phyloP scores from a whole-genome alignment of 2,797 vertebrate genomes.

The Hybognathus amarus region DNA sequence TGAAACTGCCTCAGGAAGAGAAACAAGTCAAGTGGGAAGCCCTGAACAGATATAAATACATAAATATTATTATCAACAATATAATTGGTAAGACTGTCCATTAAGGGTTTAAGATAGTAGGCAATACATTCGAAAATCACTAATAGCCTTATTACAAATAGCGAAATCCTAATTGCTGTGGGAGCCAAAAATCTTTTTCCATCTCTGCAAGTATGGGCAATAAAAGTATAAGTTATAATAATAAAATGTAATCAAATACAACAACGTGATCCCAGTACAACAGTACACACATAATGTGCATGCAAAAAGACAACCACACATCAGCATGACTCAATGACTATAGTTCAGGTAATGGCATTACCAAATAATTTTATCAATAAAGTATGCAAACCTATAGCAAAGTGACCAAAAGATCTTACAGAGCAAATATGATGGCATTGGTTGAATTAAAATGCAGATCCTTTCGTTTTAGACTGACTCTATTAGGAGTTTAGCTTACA shows the following conservation, averaged over 20 bases:
- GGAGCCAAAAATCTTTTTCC: neutral
- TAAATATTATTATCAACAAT: conserved; percentile 27
- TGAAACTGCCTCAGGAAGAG: neutral
- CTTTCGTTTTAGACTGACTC: neutral
- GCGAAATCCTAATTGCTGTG: neutral
- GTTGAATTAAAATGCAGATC: neutral
- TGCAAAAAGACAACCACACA: conserved; percentile 18
- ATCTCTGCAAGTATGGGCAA: neutral
- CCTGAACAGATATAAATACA: conserved; percentile 47
- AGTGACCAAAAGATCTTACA: neutral
- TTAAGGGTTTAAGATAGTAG: conserved; percentile 9
- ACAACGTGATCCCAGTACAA: neutral
- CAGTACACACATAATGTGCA: conserved; percentile 28
- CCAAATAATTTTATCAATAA: neutral
- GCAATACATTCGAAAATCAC: neutral
- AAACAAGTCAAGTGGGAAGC: conserved; percentile 49
- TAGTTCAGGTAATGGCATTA: neutral
- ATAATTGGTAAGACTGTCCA: neutral
- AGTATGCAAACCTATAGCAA: neutral
- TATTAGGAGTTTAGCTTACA: neutral
- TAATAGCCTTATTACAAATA: neutral
- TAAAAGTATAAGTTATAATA: neutral
- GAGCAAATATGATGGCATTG: neutral
- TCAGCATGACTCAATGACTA: neutral
- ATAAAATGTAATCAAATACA: neutral